These are phyloP conservation scores for Propsilocerus akamusi DNA, from an alignment of 1,140 invertebrate genomes.

Conservation along the genomic window DNA sequence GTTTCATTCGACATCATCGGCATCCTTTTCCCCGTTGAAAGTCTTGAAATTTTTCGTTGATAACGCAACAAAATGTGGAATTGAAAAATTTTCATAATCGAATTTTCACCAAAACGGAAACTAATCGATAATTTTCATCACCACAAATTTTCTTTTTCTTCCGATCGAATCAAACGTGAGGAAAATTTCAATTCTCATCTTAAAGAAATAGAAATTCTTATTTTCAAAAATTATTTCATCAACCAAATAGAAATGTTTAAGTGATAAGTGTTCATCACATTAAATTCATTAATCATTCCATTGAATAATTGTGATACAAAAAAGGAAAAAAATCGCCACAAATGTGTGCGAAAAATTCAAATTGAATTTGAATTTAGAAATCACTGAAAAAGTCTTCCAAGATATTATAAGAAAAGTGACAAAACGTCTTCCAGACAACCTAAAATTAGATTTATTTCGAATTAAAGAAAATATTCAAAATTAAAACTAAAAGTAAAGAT, in stretches of 20 bases:
- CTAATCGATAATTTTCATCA: constrained; percentile 1
- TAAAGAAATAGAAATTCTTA: background rate
- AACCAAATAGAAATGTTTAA: background rate
- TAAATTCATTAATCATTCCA: background rate
- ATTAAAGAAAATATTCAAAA: background rate
- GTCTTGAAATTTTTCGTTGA: background rate
- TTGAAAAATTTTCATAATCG: background rate
- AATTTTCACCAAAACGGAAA: background rate
- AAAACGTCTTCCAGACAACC: background rate
- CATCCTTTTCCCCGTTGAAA: background rate
- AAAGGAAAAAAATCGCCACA: background rate
- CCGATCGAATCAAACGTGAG: background rate
- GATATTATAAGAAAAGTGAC: background rate
- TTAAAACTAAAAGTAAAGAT: background rate
- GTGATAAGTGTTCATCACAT: background rate
- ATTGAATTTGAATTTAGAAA: no score
- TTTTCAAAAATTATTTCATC: background rate
- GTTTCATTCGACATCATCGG: background rate
- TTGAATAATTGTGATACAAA: background rate
- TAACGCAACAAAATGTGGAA: background rate
- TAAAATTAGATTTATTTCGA: no score
- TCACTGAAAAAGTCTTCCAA: constrained; percentile 2
- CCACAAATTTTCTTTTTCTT: background rate
- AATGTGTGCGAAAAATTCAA: background rate
- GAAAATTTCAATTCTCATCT: background rate